These are phyloP conservation scores for Pseudococcus viburni DNA, from an alignment of 2,888 invertebrate genomes.

Conservation along the genomic window DNA sequence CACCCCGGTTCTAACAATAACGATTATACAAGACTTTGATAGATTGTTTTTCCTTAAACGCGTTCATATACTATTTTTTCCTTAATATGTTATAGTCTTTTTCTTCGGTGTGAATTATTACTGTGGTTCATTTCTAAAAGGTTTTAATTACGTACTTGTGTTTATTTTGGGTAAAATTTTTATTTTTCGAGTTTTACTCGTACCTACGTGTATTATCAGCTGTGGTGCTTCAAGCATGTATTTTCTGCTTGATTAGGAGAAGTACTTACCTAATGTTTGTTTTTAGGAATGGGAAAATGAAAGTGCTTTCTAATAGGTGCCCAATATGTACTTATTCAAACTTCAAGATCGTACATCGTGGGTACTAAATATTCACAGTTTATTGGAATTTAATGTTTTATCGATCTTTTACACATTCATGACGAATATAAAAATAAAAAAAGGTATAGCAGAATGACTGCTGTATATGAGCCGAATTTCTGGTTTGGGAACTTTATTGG, in stretches of 20 bases:
- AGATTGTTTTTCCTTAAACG: constrained; percentile 28
- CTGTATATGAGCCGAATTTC: too few relatives aligned
- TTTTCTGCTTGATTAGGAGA: too few relatives aligned
- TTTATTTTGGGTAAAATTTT: not conserved
- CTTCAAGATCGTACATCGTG: not conserved
- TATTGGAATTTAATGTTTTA: not conserved
- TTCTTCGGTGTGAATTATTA: constrained; percentile 9
- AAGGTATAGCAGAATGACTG: too few relatives aligned
- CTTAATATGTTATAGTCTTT: constrained; percentile 13
- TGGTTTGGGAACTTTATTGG: too few relatives aligned
- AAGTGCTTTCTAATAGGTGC: too few relatives aligned
- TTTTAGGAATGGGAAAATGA: too few relatives aligned
- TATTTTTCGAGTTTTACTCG: too few relatives aligned
- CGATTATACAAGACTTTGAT: constrained; percentile 53
- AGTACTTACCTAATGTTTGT: too few relatives aligned
- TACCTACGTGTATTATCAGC: too few relatives aligned
- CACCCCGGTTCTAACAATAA: not conserved
- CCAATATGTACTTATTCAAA: not conserved
- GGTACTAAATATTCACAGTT: not conserved
- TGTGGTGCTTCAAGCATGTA: not conserved
- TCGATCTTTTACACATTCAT: not conserved
- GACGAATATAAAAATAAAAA: not conserved
- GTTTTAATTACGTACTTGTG: not conserved
- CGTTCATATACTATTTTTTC: constrained; percentile 13
- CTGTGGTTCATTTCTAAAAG: not conserved